Percentiles rank a stretch among this genome's conserved stretches.
phyloP scores from a whole-genome alignment of 1,140 invertebrate species.

The Leptinotarsa texana region DNA sequence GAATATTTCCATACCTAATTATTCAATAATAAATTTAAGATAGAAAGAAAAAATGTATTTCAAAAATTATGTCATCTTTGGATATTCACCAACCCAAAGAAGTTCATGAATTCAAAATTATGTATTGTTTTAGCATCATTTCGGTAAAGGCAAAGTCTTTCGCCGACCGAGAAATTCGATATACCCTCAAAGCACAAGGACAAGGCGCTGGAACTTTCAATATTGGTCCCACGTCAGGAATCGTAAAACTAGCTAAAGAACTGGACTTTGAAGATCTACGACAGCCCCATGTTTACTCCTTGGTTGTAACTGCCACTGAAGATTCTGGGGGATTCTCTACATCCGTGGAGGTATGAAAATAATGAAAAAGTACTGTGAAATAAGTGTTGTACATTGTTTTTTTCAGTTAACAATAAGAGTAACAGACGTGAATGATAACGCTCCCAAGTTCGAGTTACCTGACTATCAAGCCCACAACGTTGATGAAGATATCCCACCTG shows the following conservation, averaged over 20 bases:
- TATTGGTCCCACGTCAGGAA: conserved; percentile 89
- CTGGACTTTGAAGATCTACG: conserved; percentile 92
- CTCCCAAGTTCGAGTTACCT: conserved; percentile 91
- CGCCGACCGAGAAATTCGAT: conserved; percentile 91
- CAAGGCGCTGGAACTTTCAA: conserved; percentile 94
- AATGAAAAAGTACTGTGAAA: too few relatives aligned
- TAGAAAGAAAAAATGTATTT: too few relatives aligned
- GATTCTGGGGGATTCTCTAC: conserved; percentile 95
- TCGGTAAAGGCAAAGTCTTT: conserved; percentile 96
- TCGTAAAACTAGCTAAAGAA: conserved; percentile 93
- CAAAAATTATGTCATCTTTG: too few relatives aligned
- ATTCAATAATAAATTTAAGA: too few relatives aligned
- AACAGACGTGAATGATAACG: conserved; percentile 94
- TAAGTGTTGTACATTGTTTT: neutral
- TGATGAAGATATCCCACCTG: conserved; percentile 89
- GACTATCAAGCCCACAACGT: conserved; percentile 95
- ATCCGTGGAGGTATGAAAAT: conserved; percentile 77
- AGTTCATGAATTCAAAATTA: neutral
- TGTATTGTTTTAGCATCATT: conserved; percentile 77
- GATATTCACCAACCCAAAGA: too few relatives aligned
- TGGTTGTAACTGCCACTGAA: conserved; percentile 91
- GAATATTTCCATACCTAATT: too few relatives aligned
- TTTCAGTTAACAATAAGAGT: conserved; percentile 84
- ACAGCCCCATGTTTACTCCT: conserved; percentile 89
- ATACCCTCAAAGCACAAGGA: conserved; percentile 90